Evolutionary conservation across 2,888 invertebrate species (phyloP).

Genomic region (Brenthis daphne): DNA sequence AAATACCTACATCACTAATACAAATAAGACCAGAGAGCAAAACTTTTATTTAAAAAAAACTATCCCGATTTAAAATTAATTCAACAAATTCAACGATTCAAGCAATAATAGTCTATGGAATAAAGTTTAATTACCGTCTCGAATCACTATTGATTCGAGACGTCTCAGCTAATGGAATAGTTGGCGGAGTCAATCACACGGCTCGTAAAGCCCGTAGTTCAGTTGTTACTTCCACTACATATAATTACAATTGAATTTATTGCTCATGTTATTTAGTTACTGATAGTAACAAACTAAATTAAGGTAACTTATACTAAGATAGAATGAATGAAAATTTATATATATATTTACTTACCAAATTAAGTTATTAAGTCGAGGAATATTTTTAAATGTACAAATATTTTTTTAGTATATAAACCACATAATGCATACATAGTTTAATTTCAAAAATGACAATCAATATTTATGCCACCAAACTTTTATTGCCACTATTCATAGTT

Average conservation of each 20-base stretch:
- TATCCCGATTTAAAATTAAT: constrained; percentile 9
- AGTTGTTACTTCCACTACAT: constrained; percentile 79
- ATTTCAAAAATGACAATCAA: no score
- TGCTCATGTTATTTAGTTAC: constrained; percentile 44
- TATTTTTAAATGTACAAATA: not conserved
- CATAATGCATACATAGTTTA: no score
- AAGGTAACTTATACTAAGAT: constrained; percentile 6
- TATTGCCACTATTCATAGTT: not conserved
- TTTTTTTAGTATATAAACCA: no score
- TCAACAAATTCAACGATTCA: constrained; percentile 10
- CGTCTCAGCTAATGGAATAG: constrained; percentile 46
- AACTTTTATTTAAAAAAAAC: not conserved
- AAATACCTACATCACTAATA: no score
- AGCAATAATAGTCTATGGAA: constrained; percentile 34
- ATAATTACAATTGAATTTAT: constrained; percentile 78
- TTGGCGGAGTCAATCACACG: constrained; percentile 62
- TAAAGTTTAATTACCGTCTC: constrained; percentile 46
- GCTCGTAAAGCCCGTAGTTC: constrained; percentile 55
- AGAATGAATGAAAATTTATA: not conserved
- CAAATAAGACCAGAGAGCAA: not conserved
- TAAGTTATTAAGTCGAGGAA: not conserved
- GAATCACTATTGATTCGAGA: constrained; percentile 41
- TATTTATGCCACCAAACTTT: not conserved
- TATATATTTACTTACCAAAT: not conserved
- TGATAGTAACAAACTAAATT: constrained; percentile 18